These are phyloP conservation scores for Melanogrammus aeglefinus DNA, from an alignment of 2,797 vertebrate species.

Conservation along the genomic window DNA sequence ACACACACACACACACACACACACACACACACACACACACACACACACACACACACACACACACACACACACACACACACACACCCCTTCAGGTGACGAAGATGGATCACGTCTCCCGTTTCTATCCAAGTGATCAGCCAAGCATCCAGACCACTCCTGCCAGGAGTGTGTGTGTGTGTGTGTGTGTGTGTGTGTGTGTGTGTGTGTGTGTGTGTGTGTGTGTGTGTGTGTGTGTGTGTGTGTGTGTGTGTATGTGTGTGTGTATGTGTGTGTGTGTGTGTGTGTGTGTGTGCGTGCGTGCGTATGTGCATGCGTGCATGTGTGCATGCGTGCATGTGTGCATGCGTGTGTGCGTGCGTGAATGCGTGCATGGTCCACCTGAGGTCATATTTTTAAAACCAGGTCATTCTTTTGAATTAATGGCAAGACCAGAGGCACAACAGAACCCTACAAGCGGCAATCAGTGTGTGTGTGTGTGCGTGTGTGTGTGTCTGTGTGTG, in stretches of 20 bases:
- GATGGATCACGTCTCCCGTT: slow-evolving; percentile 18
- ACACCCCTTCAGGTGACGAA: neutral
- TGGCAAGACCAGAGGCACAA: slow-evolving; percentile 37
- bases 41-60: neutral
- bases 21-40: neutral
- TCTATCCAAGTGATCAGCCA: slow-evolving; percentile 26
- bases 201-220: slow-evolving; percentile 1
- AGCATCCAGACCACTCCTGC: neutral
- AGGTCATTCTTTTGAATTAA: slow-evolving; percentile 50
- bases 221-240: slow-evolving; percentile 4
- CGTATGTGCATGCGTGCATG: too few relatives aligned
- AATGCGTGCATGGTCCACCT: slow-evolving; percentile 35
- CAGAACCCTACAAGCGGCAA: slow-evolving; percentile 36
- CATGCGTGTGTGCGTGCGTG: neutral
- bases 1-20: neutral
- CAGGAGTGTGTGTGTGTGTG: slow-evolving; percentile 2
- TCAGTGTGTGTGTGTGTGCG: slow-evolving; percentile 23
- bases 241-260: slow-evolving; percentile 6
- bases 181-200: neutral
- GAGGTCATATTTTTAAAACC: slow-evolving; percentile 53
- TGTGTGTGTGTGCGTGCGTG: slow-evolving; percentile 4
- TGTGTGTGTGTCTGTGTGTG: slow-evolving; percentile 26
- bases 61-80: slow-evolving; percentile 6
- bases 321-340: slow-evolving; percentile 6
- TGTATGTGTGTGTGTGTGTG: slow-evolving; percentile 6